Conservation (phyloP, 2,113 vertebrate genomes). For the Calcarius ornatus region DNA sequence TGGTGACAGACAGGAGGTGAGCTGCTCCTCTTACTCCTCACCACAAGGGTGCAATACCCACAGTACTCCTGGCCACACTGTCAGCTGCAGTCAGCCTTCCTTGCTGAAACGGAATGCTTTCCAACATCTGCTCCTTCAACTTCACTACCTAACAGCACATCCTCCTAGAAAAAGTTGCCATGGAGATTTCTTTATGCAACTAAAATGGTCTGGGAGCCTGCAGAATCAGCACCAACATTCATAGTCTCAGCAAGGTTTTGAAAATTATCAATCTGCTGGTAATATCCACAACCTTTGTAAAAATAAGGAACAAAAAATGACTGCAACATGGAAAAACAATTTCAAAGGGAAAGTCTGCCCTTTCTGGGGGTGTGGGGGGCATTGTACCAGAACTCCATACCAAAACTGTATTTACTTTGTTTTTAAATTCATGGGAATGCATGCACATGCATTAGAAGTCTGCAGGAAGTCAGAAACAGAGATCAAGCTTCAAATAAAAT, state of each 20-base stretch:
- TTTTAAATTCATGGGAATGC: neutral
- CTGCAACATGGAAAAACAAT: neutral
- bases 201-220: neutral
- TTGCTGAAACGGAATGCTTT: neutral
- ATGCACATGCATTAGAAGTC: neutral
- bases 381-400: neutral
- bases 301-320: neutral
- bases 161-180: neutral
- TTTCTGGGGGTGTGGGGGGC: accelerated
- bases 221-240: neutral
- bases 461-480: neutral
- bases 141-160: neutral
- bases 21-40: neutral
- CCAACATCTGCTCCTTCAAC: neutral
- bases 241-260: neutral
- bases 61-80: neutral
- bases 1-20: neutral
- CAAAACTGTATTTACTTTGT: neutral
- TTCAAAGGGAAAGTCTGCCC: neutral
- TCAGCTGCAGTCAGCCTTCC: neutral
- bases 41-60: neutral
- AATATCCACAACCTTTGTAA: neutral
- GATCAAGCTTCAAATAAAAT: neutral
- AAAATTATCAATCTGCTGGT: neutral
- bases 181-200: neutral